phyloP scores from a whole-genome alignment of 2,113 vertebrate genomes.

The Labeo rohita region DNA sequence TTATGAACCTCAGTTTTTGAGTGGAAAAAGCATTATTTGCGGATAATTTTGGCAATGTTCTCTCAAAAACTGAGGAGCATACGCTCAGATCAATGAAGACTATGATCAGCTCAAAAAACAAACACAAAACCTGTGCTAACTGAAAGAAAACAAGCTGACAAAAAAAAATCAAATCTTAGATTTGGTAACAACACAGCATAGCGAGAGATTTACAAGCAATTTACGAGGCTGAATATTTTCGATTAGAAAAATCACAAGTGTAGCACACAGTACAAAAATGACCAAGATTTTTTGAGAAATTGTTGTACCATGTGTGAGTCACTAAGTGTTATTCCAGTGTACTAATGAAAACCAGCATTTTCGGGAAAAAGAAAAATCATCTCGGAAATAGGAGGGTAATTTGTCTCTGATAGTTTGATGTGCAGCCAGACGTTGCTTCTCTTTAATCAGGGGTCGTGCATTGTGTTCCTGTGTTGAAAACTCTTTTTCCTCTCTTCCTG shows the following conservation, averaged over 20 bases:
- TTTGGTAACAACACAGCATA: too few relatives aligned
- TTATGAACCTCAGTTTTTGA: too few relatives aligned
- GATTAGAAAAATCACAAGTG: too few relatives aligned
- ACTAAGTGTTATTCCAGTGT: too few relatives aligned
- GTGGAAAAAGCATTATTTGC: background rate
- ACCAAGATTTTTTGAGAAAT: too few relatives aligned
- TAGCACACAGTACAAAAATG: too few relatives aligned
- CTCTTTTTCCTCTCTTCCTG: conserved; percentile 48
- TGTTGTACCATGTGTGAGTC: too few relatives aligned
- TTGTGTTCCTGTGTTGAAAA: conserved; percentile 70
- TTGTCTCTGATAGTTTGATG: conserved; percentile 59
- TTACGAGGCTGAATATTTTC: too few relatives aligned
- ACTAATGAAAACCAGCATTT: background rate
- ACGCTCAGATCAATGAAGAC: background rate
- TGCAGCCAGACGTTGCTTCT: conserved; percentile 46
- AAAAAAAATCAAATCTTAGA: too few relatives aligned
- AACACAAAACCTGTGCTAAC: background rate
- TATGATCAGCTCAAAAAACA: too few relatives aligned
- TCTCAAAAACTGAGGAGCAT: too few relatives aligned
- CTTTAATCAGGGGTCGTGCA: conserved; percentile 67
- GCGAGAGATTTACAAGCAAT: too few relatives aligned
- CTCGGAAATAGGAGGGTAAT: background rate
- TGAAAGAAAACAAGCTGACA: background rate
- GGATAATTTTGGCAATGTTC: background rate
- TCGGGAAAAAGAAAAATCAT: background rate